These are phyloP conservation scores for Gerosis bhagava DNA, from an alignment of 2,888 invertebrate species.

Conservation along the genomic window DNA sequence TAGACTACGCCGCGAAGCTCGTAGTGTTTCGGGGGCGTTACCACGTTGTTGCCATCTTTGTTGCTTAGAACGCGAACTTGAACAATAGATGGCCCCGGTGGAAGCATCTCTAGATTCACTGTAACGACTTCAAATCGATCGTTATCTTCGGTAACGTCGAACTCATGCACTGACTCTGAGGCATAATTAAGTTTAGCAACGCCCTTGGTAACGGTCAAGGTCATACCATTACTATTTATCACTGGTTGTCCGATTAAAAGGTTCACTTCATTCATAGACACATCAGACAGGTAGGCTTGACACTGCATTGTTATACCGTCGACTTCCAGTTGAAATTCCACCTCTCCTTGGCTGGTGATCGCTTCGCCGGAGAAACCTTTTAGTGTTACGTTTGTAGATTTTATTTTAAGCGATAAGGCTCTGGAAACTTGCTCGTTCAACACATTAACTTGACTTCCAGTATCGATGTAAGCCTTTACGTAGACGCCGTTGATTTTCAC, in stretches of 20 bases:
- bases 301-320: conserved; percentile 26
- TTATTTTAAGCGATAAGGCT: conserved; percentile 10
- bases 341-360: conserved; percentile 28
- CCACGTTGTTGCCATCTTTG: conserved; percentile 23
- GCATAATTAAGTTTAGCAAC: conserved; percentile 11
- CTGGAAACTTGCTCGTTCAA: conserved; percentile 3
- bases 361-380: conserved; percentile 30
- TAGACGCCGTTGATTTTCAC: conserved; percentile 19
- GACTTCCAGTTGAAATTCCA: conserved; percentile 30
- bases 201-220: conserved; percentile 21
- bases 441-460: conserved; percentile 30
- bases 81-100: conserved; percentile 32
- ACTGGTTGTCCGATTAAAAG: conserved; percentile 37
- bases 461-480: conserved; percentile 28
- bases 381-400: conserved; percentile 10
- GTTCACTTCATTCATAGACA: conserved; percentile 29
- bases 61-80: conserved; percentile 29
- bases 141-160: conserved; percentile 20
- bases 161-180: background rate
- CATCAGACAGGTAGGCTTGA: conserved; percentile 24
- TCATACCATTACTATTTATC: conserved; percentile 28
- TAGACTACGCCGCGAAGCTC: conserved; percentile 34
- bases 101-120: conserved; percentile 25
- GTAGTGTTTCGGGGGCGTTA: conserved; percentile 32
- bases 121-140: conserved; percentile 26